A percentile compares a stretch with the other conserved stretches of the same genome.
Evolutionary conservation across 2,113 vertebrate species (phyloP).

Genomic region (Tetraodon nigroviridis): DNA sequence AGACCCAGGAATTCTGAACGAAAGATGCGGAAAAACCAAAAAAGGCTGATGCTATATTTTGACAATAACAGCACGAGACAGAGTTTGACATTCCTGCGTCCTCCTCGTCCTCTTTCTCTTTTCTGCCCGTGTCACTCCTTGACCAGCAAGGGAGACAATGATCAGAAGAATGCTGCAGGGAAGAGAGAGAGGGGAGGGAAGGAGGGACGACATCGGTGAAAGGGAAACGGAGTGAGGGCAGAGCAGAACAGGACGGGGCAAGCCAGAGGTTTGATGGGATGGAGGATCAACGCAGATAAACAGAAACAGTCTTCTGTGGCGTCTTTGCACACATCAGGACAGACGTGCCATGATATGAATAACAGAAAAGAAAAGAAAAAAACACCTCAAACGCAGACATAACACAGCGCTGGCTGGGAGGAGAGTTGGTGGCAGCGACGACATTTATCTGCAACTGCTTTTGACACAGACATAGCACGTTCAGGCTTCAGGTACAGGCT

Average conservation of each 20-base stretch:
- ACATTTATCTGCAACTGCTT: too few species aligned
- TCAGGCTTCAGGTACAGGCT: too few species aligned
- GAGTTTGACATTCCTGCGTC: constrained; percentile 37
- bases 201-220: constrained; percentile 37
- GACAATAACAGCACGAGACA: constrained; percentile 12
- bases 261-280: constrained; percentile 44
- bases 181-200: constrained; percentile 21
- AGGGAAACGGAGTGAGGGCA: constrained; percentile 36
- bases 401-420: constrained; percentile 10
- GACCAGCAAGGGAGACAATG: constrained; percentile 46
- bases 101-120: constrained; percentile 28
- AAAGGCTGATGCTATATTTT: constrained; percentile 16
- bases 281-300: constrained; percentile 40
- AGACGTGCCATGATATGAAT: constrained; percentile 11
- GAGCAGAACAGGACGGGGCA: constrained; percentile 47
- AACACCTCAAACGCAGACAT: constrained; percentile 22
- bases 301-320: constrained; percentile 33
- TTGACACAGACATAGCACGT: too few species aligned
- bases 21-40: constrained; percentile 14
- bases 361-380: constrained; percentile 12
- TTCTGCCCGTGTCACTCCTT: constrained; percentile 43
- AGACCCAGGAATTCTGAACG: not conserved
- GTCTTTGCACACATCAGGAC: constrained; percentile 43
- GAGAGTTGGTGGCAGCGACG: not conserved
- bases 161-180: constrained; percentile 50